phyloP scores from a whole-genome alignment of 2,888 invertebrate genomes.

The Brachypalpus laphriformis region DNA sequence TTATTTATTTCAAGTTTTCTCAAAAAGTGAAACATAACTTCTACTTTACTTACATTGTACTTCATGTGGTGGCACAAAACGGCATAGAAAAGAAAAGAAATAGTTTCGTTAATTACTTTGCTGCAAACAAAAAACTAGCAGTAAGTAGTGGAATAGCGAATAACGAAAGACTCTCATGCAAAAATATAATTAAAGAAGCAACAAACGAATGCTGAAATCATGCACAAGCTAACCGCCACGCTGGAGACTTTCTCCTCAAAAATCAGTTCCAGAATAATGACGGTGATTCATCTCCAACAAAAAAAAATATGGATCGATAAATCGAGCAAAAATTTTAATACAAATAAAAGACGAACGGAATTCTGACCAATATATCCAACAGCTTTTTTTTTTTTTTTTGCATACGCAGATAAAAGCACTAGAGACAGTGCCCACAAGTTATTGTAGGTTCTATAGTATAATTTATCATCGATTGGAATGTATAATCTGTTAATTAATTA shows the following conservation, averaged over 20 bases:
- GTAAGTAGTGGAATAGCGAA: background rate
- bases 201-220: conserved; percentile 8
- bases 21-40: background rate
- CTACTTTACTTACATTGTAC: conserved; percentile 66
- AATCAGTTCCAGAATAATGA: conserved; percentile 26
- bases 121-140: background rate
- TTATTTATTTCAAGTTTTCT: background rate
- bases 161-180: conserved; percentile 42
- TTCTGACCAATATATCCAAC: conserved; percentile 17
- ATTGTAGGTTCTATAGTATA: conserved; percentile 5
- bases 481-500: conserved; percentile 54
- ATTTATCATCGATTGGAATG: conserved; percentile 41
- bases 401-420: conserved; percentile 1
- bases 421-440: background rate
- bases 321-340: background rate
- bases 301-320: conserved; percentile 29
- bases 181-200: conserved; percentile 33
- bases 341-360: background rate
- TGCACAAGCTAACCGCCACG: conserved; percentile 18
- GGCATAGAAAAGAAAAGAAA: conserved; percentile 49
- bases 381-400: too few species aligned
- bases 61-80: conserved; percentile 36
- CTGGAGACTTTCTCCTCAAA: conserved; percentile 56
- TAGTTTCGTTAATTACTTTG: conserved; percentile 40
- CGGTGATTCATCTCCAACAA: conserved; percentile 42